These are phyloP conservation scores for Petrolisthes cinctipes DNA, from an alignment of 2,888 invertebrate genomes.

Conservation along the genomic window DNA sequence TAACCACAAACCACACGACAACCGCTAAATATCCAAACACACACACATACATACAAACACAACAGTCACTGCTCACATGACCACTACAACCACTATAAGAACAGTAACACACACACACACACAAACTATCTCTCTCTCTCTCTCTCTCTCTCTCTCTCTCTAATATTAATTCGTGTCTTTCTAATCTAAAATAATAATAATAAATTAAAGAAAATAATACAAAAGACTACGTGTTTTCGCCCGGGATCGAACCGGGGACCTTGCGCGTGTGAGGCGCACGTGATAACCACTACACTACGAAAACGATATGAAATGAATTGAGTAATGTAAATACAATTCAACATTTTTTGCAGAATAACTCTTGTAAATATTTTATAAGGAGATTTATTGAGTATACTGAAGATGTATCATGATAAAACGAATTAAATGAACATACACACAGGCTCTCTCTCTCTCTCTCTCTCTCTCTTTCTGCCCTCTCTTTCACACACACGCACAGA, in stretches of 20 bases:
- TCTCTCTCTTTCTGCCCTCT: not conserved
- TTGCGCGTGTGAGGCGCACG: slow-evolving; percentile 66
- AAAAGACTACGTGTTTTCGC: slow-evolving; percentile 60
- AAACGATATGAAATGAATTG: slow-evolving; percentile 33
- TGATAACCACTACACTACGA: slow-evolving; percentile 66
- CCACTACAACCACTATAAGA: no score
- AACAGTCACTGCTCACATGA: no score
- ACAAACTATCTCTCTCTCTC: slow-evolving; percentile 20
- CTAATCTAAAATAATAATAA: not conserved
- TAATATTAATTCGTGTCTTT: not conserved
- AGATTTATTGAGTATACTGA: not conserved
- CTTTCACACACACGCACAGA: not conserved
- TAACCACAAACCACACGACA: no score
- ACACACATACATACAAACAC: no score
- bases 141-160: slow-evolving; percentile 24
- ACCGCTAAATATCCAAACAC: no score
- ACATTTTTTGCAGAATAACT: not conserved
- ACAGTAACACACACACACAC: no score
- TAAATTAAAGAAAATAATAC: not conserved
- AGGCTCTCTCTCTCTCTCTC: not conserved
- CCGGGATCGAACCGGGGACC: slow-evolving; percentile 67
- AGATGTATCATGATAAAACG: not conserved
- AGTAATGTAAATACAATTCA: not conserved
- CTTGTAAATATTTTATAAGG: no score
- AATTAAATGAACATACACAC: not conserved